These are phyloP conservation scores for Heterodera schachtii DNA, from an alignment of 1,140 invertebrate species.

Conservation along the genomic window DNA sequence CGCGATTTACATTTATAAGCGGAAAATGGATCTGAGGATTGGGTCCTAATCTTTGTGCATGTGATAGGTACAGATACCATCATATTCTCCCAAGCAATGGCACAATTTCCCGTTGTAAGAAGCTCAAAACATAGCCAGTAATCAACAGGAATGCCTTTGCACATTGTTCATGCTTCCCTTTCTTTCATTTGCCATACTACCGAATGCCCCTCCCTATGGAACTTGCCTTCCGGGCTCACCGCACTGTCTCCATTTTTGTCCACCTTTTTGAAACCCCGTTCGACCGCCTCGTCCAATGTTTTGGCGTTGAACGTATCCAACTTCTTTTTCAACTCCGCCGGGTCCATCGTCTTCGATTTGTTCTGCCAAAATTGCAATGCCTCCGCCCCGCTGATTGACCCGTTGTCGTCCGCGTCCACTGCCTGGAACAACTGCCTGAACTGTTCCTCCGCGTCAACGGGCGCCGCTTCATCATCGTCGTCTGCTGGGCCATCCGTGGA, in stretches of 20 bases:
- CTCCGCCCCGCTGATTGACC: background rate
- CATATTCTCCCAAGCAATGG: too few relatives aligned
- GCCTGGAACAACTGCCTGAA: conserved; percentile 10
- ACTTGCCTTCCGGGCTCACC: background rate
- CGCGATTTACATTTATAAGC: too few relatives aligned
- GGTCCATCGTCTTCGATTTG: conserved; percentile 16
- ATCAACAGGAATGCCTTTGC: too few relatives aligned
- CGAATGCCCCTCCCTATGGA: too few relatives aligned
- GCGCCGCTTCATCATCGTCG: background rate
- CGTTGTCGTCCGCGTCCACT: background rate
- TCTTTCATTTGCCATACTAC: too few relatives aligned
- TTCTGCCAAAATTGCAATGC: conserved; percentile 11
- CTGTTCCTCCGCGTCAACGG: conserved; percentile 7
- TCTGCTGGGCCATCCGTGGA: background rate
- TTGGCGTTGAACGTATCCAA: conserved; percentile 16
- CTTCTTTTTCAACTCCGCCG: conserved; percentile 14
- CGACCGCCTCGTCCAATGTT: conserved; percentile 19
- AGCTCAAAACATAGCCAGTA: too few relatives aligned
- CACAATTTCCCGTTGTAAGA: too few relatives aligned
- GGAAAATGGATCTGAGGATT: too few relatives aligned
- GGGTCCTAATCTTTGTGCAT: too few relatives aligned
- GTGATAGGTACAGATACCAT: too few relatives aligned
- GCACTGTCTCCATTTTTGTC: conserved; percentile 12
- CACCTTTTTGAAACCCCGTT: conserved; percentile 24
- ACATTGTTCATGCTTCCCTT: too few relatives aligned